Percentiles rank a stretch among this genome's conserved stretches.
Evolutionary conservation across 2,888 invertebrate genomes (phyloP).

Genomic region (Melieria crassipennis): DNA sequence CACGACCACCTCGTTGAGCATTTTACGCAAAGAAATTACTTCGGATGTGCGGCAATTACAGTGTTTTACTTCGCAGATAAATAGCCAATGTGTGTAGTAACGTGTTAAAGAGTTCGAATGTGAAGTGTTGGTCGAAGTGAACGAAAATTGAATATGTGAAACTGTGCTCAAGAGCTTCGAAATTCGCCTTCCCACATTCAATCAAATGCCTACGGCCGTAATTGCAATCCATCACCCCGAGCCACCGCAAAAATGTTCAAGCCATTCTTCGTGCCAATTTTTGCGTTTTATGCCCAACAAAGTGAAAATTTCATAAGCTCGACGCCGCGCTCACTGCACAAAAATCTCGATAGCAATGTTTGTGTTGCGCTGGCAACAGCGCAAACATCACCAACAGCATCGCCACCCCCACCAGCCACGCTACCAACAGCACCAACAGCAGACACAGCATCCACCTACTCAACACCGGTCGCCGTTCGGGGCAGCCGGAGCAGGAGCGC

Average conservation of each 20-base stretch:
- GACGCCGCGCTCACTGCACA: slow-evolving; percentile 22
- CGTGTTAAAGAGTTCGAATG: no score
- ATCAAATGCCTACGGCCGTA: slow-evolving; percentile 16
- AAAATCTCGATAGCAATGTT: slow-evolving; percentile 51
- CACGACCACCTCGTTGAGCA: no score
- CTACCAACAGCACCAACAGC: slow-evolving; percentile 20
- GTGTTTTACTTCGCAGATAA: neutral
- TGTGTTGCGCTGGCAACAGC: slow-evolving; percentile 43
- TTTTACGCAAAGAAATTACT: neutral
- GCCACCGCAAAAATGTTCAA: slow-evolving; percentile 47
- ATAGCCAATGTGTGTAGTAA: neutral
- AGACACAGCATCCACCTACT: neutral
- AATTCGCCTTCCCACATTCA: neutral
- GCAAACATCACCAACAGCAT: slow-evolving; percentile 32
- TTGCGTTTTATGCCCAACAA: slow-evolving; percentile 39
- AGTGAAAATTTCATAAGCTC: slow-evolving; percentile 40
- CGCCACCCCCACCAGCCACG: slow-evolving; percentile 14
- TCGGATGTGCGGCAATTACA: neutral
- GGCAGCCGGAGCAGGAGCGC: slow-evolving; percentile 26
- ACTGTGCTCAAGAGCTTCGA: neutral
- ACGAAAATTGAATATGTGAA: neutral
- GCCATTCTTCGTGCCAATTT: slow-evolving; percentile 43
- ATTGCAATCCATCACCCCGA: slow-evolving; percentile 19
- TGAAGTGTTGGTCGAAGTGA: no score
- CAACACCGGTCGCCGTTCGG: slow-evolving; percentile 31